These are phyloP conservation scores for Heterochromis multidens DNA, from an alignment of 2,113 vertebrate species.

Conservation along the genomic window DNA sequence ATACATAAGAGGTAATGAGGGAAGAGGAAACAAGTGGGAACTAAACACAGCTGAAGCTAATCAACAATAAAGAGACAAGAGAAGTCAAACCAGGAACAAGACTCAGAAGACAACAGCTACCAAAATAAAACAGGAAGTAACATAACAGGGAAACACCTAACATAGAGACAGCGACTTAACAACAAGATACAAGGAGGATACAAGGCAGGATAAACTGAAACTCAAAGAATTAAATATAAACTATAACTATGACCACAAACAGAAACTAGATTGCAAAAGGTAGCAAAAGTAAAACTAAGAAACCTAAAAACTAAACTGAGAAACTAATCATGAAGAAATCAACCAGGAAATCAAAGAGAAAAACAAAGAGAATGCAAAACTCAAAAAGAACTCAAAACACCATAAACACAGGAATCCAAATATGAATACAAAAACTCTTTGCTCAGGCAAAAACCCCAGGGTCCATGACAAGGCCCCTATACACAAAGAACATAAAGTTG, in stretches of 20 bases:
- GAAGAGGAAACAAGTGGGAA: background rate
- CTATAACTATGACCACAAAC: background rate
- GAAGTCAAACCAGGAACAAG: background rate
- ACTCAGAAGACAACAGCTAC: background rate
- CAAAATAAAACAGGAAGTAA: background rate
- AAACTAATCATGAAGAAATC: background rate
- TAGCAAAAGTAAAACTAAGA: background rate
- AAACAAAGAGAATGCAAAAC: background rate
- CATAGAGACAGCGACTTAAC: background rate
- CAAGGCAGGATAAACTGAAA: background rate
- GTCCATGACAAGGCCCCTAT: background rate
- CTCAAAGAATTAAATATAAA: background rate
- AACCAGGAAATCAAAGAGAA: background rate
- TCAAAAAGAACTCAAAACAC: too few relatives aligned
- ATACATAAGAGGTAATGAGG: background rate
- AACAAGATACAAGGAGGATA: background rate
- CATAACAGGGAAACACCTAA: background rate
- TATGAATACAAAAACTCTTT: too few relatives aligned
- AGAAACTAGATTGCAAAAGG: background rate
- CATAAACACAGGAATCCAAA: background rate
- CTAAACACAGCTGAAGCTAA: background rate
- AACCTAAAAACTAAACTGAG: accelerated
- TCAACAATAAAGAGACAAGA: background rate
- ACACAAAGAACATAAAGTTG: background rate
- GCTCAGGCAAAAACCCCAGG: background rate